Conservation (phyloP, 1,140 invertebrate species). For the Conus ventricosus region DNA sequence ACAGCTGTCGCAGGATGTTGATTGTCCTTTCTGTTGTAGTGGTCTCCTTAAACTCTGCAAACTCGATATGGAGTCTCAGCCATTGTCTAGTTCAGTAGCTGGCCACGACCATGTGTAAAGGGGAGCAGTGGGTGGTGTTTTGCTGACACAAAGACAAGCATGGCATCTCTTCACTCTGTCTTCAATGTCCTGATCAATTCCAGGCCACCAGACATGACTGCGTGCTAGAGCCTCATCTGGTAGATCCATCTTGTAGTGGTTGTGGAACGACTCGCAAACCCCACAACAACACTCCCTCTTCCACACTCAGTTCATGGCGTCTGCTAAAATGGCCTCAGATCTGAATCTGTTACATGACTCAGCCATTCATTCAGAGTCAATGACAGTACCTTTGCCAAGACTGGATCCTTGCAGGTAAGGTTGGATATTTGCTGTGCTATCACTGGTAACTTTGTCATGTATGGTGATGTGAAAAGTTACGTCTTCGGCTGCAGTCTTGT, state of each 20-base stretch:
- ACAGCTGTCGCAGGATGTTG: constrained; percentile 26
- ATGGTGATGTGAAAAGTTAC: not conserved
- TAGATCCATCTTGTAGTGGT: constrained; percentile 52
- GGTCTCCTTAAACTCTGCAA: constrained; percentile 30
- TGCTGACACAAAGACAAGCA: constrained; percentile 62
- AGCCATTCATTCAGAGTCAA: constrained; percentile 18
- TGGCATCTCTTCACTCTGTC: constrained; percentile 65
- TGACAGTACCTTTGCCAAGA: constrained; percentile 29
- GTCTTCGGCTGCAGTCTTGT: constrained; percentile 7
- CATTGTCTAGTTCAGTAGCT: constrained; percentile 16
- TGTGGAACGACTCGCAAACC: constrained; percentile 70
- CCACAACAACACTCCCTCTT: constrained; percentile 52
- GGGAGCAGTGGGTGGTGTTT: constrained; percentile 37
- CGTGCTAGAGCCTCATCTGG: constrained; percentile 77
- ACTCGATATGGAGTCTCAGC: constrained; percentile 57
- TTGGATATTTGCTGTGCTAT: constrained; percentile 6
- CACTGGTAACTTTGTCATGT: constrained; percentile 43
- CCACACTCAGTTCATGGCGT: constrained; percentile 40
- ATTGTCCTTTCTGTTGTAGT: constrained; percentile 27
- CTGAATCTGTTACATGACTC: not conserved
- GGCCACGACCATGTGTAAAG: constrained; percentile 53
- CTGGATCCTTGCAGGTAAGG: constrained; percentile 37
- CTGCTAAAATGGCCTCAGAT: constrained; percentile 41
- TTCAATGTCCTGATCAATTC: constrained; percentile 73
- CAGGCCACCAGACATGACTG: constrained; percentile 77